phyloP scores from a whole-genome alignment of 2,888 invertebrate genomes.

The Ormyrus nitidulus region DNA sequence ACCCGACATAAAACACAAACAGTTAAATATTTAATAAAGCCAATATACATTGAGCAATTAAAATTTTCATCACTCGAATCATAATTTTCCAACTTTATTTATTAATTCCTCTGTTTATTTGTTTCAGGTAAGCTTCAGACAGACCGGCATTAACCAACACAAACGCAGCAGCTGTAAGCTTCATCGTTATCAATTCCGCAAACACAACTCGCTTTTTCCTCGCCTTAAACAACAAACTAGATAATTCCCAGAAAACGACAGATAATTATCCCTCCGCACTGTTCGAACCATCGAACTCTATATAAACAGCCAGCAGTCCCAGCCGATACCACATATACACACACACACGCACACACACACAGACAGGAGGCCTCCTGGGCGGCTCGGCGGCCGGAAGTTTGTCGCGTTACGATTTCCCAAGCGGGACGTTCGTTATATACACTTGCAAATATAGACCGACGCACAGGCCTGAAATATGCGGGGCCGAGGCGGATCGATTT shows the following conservation, averaged over 20 bases:
- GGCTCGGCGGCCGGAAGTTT: slow-evolving; percentile 59
- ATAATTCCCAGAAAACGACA: too few species aligned
- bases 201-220: too few species aligned
- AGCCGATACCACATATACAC: too few species aligned
- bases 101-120: background rate
- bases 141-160: background rate
- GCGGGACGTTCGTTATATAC: slow-evolving; percentile 65
- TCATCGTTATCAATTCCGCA: too few species aligned
- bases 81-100: background rate
- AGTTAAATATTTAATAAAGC: too few species aligned
- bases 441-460: background rate
- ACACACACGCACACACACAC: background rate
- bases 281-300: background rate
- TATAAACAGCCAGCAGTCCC: background rate
- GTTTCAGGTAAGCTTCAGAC: slow-evolving; percentile 1
- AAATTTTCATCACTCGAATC: too few species aligned
- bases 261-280: too few species aligned
- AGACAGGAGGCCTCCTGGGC: background rate
- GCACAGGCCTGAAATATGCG: slow-evolving; percentile 35
- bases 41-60: too few species aligned
- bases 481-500: slow-evolving; percentile 21
- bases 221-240: too few species aligned
- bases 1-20: too few species aligned
- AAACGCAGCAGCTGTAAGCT: background rate
- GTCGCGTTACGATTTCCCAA: slow-evolving; percentile 72